Conservation (phyloP, 1,140 invertebrate genomes). For the Latrodectus geometricus region DNA sequence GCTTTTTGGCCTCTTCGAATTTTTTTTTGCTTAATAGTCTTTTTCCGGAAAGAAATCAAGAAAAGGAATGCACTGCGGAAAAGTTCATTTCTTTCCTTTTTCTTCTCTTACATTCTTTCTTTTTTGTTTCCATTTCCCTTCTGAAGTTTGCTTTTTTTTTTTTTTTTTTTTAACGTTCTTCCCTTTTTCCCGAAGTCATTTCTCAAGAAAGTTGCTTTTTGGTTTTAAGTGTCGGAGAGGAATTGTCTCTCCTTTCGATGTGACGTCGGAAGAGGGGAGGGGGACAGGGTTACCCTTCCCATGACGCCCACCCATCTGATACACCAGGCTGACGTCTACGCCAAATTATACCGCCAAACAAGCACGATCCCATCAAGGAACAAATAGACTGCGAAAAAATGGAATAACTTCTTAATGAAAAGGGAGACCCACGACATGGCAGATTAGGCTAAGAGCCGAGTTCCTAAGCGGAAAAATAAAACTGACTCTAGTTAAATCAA, state of each 20-base stretch:
- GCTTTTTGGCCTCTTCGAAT: constrained; percentile 37
- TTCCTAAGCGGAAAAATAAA: too few species aligned
- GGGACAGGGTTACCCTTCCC: constrained; percentile 30
- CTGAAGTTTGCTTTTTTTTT: constrained; percentile 41
- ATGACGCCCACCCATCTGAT: neutral
- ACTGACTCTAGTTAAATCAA: too few species aligned
- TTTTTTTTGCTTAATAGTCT: constrained; percentile 61
- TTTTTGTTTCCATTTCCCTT: constrained; percentile 54
- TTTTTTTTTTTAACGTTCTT: constrained; percentile 25
- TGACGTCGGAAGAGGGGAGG: constrained; percentile 51
- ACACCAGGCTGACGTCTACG: neutral
- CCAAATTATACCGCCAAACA: constrained; percentile 51
- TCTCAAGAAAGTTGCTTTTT: constrained; percentile 62
- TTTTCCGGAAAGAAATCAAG: constrained; percentile 62
- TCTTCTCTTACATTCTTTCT: constrained; percentile 23
- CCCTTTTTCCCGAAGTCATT: constrained; percentile 56
- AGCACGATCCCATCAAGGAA: neutral
- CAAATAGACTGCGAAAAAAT: too few species aligned
- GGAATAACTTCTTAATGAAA: too few species aligned
- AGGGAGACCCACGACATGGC: too few species aligned
- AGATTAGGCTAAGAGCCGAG: too few species aligned
- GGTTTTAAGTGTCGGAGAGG: constrained; percentile 62
- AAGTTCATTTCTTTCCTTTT: constrained; percentile 60
- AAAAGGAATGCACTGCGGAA: constrained; percentile 60
- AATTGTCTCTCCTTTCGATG: constrained; percentile 60